Evolutionary conservation across 2,113 vertebrate genomes (phyloP).

Genomic region (Pterophyllum scalare): DNA sequence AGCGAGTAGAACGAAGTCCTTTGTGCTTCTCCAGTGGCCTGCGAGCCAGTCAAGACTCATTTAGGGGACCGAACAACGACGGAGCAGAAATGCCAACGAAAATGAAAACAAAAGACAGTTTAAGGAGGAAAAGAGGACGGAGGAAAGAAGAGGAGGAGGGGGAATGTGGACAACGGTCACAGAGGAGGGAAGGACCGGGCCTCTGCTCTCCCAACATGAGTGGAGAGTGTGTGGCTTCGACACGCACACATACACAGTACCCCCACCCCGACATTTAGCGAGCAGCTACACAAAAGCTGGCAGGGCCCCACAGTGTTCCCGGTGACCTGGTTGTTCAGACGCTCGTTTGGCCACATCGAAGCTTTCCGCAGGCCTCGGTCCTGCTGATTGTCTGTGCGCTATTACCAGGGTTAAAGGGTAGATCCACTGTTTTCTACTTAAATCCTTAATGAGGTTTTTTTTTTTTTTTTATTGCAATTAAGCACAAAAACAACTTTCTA

Average conservation of each 20-base stretch:
- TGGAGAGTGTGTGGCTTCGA: conserved; percentile 40
- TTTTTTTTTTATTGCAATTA: background rate
- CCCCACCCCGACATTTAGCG: conserved; percentile 40
- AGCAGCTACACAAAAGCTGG: conserved; percentile 64
- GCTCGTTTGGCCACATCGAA: conserved; percentile 28
- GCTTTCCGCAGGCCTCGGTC: conserved; percentile 46
- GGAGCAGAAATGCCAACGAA: conserved; percentile 89
- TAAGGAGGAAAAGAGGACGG: conserved; percentile 71
- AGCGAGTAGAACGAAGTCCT: conserved; percentile 87
- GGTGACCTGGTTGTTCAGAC: conserved; percentile 67
- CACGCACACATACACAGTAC: conserved; percentile 43
- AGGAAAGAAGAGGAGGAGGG: conserved; percentile 17
- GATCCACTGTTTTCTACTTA: conserved; percentile 18
- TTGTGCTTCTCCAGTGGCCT: conserved; percentile 95
- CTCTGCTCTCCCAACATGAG: conserved; percentile 71
- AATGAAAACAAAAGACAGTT: conserved; percentile 84
- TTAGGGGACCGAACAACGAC: conserved; percentile 89
- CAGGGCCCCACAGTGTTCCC: conserved; percentile 63
- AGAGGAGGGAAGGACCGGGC: conserved; percentile 64
- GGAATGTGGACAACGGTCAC: conserved; percentile 77
- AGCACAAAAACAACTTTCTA: background rate
- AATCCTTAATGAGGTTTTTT: conserved; percentile 1
- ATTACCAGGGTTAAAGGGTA: conserved; percentile 37
- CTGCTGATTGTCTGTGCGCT: conserved; percentile 14
- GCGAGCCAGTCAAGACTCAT: conserved; percentile 96